Conservation (phyloP, 2,797 vertebrate species). For the Graptemys geographica region DNA sequence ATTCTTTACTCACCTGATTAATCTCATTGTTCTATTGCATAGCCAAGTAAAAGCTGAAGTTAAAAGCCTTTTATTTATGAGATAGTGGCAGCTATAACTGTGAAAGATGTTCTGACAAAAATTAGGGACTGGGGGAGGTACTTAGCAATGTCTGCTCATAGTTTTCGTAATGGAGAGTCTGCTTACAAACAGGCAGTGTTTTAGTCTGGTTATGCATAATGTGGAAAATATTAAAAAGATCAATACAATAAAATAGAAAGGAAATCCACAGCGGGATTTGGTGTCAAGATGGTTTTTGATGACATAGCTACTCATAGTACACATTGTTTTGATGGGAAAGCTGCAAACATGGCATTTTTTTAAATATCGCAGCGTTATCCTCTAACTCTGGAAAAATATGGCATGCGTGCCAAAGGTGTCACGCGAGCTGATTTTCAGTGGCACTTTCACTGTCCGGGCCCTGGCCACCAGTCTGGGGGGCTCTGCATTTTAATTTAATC, state of each 20-base stretch:
- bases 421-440: too few species aligned
- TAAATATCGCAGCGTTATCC: not conserved
- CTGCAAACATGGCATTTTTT: not conserved
- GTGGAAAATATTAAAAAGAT: conserved; percentile 24
- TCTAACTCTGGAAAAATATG: not conserved
- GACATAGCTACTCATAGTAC: not conserved
- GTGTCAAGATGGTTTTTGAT: not conserved
- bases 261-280: not conserved
- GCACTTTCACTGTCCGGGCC: too few species aligned
- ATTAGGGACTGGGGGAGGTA: not conserved
- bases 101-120: not conserved
- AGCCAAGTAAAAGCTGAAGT: not conserved
- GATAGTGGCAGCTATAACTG: not conserved
- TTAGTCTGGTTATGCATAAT: not conserved
- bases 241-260: not conserved
- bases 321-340: not conserved
- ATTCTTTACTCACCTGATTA: not conserved
- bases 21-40: not conserved
- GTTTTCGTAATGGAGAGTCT: not conserved
- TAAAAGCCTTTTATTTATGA: conserved; percentile 3
- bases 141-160: not conserved
- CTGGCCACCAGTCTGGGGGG: too few species aligned
- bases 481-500: too few species aligned
- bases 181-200: not conserved
- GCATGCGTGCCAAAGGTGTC: too few species aligned